A percentile compares a stretch with the other conserved stretches of the same genome.
These are phyloP conservation scores for Digitonthophagus gazella DNA, from an alignment of 2,888 invertebrate genomes.

Conservation along the genomic window DNA sequence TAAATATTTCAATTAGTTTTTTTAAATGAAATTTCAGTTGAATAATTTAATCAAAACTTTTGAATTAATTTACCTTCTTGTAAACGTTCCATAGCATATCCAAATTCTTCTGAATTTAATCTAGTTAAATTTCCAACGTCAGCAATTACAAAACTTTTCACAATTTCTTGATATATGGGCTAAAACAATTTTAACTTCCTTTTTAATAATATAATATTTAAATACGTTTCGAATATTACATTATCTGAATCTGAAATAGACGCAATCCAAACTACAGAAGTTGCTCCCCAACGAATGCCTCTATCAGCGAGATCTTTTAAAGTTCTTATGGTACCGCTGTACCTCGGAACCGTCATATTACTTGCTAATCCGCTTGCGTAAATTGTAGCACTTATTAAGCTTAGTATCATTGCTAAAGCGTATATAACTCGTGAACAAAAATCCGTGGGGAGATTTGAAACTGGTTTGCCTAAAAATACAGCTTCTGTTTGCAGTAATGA, in stretches of 20 bases:
- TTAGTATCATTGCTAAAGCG: slow-evolving; percentile 51
- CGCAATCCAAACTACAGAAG: slow-evolving; percentile 66
- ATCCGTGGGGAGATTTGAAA: slow-evolving; percentile 27
- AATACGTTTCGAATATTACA: too few species aligned
- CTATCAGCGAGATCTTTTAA: slow-evolving; percentile 60
- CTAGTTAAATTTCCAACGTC: slow-evolving; percentile 32
- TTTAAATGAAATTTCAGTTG: too few species aligned
- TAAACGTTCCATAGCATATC: slow-evolving; percentile 63
- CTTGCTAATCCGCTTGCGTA: slow-evolving; percentile 68
- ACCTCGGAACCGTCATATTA: slow-evolving; percentile 64
- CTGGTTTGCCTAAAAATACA: slow-evolving; percentile 41
- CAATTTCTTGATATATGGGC: slow-evolving; percentile 31
- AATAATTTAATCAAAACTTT: too few species aligned
- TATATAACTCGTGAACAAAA: slow-evolving; percentile 22
- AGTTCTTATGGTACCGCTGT: slow-evolving; percentile 62
- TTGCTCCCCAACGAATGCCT: slow-evolving; percentile 63
- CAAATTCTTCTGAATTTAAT: slow-evolving; percentile 50
- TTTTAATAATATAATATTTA: too few species aligned
- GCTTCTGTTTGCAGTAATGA: slow-evolving; percentile 22
- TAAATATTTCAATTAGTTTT: too few species aligned
- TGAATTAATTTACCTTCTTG: slow-evolving; percentile 67
- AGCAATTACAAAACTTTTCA: slow-evolving; percentile 33
- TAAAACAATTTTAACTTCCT: too few species aligned
- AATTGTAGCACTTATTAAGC: slow-evolving; percentile 61
- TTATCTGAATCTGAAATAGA: slow-evolving; percentile 50